A percentile compares a stretch with the other conserved stretches of the same genome.
phyloP scores from a whole-genome alignment of 2,113 vertebrate species.

The Plestiodon gilberti region DNA sequence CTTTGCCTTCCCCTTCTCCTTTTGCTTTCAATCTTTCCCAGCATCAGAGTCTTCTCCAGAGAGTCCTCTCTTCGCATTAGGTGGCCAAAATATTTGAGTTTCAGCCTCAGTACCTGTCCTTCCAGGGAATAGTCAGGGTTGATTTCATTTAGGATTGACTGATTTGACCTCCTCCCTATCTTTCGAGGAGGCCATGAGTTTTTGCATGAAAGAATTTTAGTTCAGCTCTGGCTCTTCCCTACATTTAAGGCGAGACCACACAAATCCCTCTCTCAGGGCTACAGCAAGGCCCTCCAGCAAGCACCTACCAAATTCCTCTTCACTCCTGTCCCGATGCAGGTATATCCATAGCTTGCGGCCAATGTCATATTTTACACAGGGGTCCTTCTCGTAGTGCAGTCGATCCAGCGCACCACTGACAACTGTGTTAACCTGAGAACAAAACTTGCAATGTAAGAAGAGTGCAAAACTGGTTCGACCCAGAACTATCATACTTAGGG shows the following conservation, averaged over 20 bases:
- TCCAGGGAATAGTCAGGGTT: no score
- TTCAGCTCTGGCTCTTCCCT: not conserved
- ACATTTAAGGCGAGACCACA: not conserved
- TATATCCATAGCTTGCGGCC: slow-evolving; percentile 98
- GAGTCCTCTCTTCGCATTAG: no score
- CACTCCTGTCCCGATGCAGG: slow-evolving; percentile 90
- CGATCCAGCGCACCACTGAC: slow-evolving; percentile 96
- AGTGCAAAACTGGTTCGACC: not conserved
- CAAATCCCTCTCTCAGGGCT: not conserved
- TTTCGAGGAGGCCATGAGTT: not conserved
- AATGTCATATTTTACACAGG: slow-evolving; percentile 96
- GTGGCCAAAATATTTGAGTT: no score
- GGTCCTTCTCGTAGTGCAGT: slow-evolving; percentile 97
- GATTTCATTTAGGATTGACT: no score
- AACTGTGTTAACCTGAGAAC: slow-evolving; percentile 91
- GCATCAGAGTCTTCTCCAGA: no score
- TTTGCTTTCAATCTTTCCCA: no score
- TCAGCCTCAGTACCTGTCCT: no score
- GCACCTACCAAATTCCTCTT: slow-evolving; percentile 94
- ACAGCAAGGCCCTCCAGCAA: not conserved
- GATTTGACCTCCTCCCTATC: no score
- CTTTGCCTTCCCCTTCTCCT: no score
- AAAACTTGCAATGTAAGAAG: not conserved
- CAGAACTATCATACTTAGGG: rapidly evolving
- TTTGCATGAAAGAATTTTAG: not conserved